Evolutionary conservation across 2,797 vertebrate genomes (phyloP), one percentile per base, ranked within the genome.

Genomic region (Sciurus carolinensis): DNA sequence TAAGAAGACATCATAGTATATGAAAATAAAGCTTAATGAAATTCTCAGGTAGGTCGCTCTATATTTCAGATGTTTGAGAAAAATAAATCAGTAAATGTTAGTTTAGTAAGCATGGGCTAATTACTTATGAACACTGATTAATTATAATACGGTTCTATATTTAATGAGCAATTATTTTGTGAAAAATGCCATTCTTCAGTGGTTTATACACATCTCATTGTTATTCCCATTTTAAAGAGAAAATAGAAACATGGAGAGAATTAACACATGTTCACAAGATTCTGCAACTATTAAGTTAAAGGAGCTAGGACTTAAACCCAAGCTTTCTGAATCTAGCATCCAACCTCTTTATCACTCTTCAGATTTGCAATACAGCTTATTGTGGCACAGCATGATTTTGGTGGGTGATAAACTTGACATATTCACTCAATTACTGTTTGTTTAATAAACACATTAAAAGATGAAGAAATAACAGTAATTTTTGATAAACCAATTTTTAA

Each of bases 171-270:
- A 71, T 62, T 86, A 82, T 50, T 85, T 86, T 64, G 57, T 69
- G 52, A 3, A 62, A 81, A 95, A 94, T 57, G 28, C 4, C 36
- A 86, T 76, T 77, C 10, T 67, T 71, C 92, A 84, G 39, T 86
- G 17, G 11, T 75, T 94, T 71, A 36, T 67, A 36, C 0, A 57
- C 4, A 73, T 79, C 1, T 77, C 14, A 64, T 15, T 95, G 42
- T 72, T 83, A 95, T 75, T 93, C 33, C 1, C 71, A 89, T 75
- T 84, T 95, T 91, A 89, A 92, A 71, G 24, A 91, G 50, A 85
- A 50, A 90, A 42, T 24, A 92, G 14, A 95, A 17, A 42, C 42
- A 59, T 20, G 20, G 22, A 87, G 15, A 87, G 12, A 86, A 7
- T 28, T 47, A 62, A 93, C 33, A 59, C 0, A 62, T 20, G 75